Conservation (phyloP, 2,888 invertebrate genomes). For the Lomographa bimaculata region DNA sequence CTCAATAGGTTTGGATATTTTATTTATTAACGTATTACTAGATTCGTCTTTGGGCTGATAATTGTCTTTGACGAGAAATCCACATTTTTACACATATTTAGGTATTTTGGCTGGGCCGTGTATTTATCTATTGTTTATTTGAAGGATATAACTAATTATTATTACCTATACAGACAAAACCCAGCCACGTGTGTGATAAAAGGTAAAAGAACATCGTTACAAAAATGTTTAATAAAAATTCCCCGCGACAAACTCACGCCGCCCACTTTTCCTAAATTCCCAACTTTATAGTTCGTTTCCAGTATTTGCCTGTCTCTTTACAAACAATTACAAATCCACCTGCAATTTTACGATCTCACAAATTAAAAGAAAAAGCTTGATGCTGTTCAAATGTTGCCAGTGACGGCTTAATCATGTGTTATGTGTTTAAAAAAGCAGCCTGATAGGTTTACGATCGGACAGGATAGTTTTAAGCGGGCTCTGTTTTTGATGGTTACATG, state of each 20-base stretch:
- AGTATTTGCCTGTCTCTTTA: constrained; percentile 27
- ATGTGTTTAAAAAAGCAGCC: constrained; percentile 1
- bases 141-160: no score
- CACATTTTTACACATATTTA: no score
- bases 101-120: no score
- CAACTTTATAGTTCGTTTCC: constrained; percentile 52
- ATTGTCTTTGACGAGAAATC: no score
- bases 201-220: no score
- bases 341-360: constrained; percentile 38
- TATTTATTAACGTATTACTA: no score
- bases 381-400: constrained; percentile 5
- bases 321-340: constrained; percentile 37
- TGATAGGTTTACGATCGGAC: constrained; percentile 7
- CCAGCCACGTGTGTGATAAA: no score
- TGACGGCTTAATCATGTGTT: constrained; percentile 6
- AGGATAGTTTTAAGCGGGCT: background rate
- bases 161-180: no score
- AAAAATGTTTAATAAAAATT: no score
- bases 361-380: constrained; percentile 29
- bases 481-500: background rate
- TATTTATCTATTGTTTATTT: no score
- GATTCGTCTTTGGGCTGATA: no score
- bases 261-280: constrained; percentile 36
- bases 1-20: no score
- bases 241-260: constrained; percentile 47